Percentiles rank a stretch among this genome's conserved stretches.
phyloP scores from a whole-genome alignment of 1,140 invertebrate genomes.

The Papilio dardanus region DNA sequence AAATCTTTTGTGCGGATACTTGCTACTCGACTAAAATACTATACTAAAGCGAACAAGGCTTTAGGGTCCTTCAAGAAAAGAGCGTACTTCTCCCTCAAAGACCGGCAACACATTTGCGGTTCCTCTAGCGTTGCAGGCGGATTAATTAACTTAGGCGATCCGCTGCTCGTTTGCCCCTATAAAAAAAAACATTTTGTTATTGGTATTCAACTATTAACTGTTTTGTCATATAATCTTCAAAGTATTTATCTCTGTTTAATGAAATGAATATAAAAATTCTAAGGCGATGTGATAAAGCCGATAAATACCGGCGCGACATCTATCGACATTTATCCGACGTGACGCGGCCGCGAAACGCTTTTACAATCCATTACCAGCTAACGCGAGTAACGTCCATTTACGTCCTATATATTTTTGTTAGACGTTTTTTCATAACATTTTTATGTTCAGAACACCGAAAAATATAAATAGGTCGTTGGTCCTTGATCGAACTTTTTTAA shows the following conservation, averaged over 20 bases:
- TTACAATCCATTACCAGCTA: constrained; percentile 20
- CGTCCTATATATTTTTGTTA: not conserved
- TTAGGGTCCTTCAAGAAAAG: no score
- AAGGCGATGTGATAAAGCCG: not conserved
- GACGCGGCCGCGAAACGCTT: constrained; percentile 9
- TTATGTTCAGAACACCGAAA: not conserved
- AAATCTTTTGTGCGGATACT: no score
- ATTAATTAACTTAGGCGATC: no score
- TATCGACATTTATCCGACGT: not conserved
- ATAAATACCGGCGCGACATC: not conserved
- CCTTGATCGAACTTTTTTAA: no score
- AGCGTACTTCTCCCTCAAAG: no score
- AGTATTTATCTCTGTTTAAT: not conserved
- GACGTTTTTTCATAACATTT: not conserved
- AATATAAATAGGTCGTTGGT: no score
- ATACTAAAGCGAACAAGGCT: no score
- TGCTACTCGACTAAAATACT: no score
- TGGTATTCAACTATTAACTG: not conserved
- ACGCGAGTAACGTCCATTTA: not conserved
- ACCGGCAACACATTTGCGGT: no score
- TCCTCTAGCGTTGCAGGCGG: no score
- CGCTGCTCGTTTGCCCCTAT: no score
- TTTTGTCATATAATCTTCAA: not conserved
- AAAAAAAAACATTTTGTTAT: not conserved
- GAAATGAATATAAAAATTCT: not conserved